A percentile compares a stretch with the other conserved stretches of the same genome.
Evolutionary conservation across 2,888 invertebrate genomes (phyloP).

Genomic region (Drosophila paranaensis): DNA sequence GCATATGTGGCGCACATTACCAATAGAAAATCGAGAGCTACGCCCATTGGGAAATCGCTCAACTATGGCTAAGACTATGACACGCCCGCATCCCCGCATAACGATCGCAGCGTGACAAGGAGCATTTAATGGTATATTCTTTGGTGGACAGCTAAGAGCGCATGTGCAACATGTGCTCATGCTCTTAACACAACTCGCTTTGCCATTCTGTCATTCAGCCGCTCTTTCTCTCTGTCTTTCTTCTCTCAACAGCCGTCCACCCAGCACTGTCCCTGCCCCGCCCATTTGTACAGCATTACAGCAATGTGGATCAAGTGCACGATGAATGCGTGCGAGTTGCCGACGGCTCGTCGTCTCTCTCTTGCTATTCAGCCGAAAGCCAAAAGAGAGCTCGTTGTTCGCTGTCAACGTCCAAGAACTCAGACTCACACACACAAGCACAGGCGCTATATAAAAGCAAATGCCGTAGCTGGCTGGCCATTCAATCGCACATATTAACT

Average conservation of each 20-base stretch:
- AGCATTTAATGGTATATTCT: slow-evolving; percentile 38
- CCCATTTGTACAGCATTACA: too few relatives aligned
- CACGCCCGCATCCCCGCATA: too few relatives aligned
- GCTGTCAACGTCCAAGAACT: slow-evolving; percentile 45
- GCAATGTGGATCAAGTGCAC: slow-evolving; percentile 22
- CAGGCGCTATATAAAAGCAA: slow-evolving; percentile 68
- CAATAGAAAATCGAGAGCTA: too few relatives aligned
- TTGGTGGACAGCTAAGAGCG: slow-evolving; percentile 30
- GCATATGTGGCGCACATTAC: too few relatives aligned
- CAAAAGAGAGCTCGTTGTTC: slow-evolving; percentile 38
- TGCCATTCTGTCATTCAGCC: too few relatives aligned
- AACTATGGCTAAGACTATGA: too few relatives aligned
- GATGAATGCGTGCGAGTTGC: slow-evolving; percentile 47
- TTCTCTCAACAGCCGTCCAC: slow-evolving; percentile 25
- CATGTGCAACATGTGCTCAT: slow-evolving; percentile 11
- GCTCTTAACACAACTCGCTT: not conserved
- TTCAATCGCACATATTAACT: slow-evolving; percentile 73
- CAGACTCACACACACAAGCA: slow-evolving; percentile 43
- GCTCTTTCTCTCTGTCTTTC: too few relatives aligned
- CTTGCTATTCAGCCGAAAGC: not conserved
- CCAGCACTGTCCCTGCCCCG: not conserved
- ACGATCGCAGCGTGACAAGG: slow-evolving; percentile 59
- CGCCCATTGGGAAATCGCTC: too few relatives aligned
- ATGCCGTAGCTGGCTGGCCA: slow-evolving; percentile 37
- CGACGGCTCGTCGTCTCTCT: not conserved